Percentiles rank a stretch among this genome's conserved stretches.
Evolutionary conservation across 30 jellyfish, hydroid and myxozoan genomes (phyloP).

Genomic region (Sanderia malayensis): DNA sequence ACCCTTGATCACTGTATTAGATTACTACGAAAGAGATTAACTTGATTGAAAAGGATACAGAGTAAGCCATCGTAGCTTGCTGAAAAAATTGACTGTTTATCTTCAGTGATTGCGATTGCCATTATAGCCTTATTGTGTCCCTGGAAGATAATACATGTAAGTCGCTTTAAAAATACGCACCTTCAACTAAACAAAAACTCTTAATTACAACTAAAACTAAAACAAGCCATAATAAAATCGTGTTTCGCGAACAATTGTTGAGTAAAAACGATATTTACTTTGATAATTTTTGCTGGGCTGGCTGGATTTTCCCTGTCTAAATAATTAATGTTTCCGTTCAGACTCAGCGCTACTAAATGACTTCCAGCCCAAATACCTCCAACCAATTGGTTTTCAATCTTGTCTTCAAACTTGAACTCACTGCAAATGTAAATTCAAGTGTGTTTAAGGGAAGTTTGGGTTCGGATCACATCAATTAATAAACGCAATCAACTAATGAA

Average conservation of each 20-base stretch:
- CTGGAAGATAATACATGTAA: too few species aligned
- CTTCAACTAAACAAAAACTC: too few species aligned
- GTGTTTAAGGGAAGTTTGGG: too few species aligned
- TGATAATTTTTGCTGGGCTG: constrained; percentile 64
- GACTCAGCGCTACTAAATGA: constrained; percentile 62
- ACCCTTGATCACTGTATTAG: too few species aligned
- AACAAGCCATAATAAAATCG: too few species aligned
- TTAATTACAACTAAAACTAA: too few species aligned
- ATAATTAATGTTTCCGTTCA: constrained; percentile 78
- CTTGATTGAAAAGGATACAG: constrained; percentile 75
- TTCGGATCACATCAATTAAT: too few species aligned
- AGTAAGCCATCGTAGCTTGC: constrained; percentile 92
- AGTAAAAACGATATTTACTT: too few species aligned
- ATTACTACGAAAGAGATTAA: too few species aligned
- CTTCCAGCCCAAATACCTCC: constrained; percentile 95
- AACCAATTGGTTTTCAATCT: constrained; percentile 84
- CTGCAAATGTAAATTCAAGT: constrained; percentile 69
- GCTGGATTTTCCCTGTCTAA: constrained; percentile 77
- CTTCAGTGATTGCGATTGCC: constrained; percentile 75
- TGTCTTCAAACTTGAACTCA: constrained; percentile 77
- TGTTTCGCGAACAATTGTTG: too few species aligned
- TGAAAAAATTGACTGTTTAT: constrained; percentile 66
- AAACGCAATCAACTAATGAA: too few species aligned
- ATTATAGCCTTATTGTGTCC: constrained; percentile 96
- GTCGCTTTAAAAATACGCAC: too few species aligned